Evolutionary conservation across 1,140 invertebrate species (phyloP).

Genomic region (Ips typographus): DNA sequence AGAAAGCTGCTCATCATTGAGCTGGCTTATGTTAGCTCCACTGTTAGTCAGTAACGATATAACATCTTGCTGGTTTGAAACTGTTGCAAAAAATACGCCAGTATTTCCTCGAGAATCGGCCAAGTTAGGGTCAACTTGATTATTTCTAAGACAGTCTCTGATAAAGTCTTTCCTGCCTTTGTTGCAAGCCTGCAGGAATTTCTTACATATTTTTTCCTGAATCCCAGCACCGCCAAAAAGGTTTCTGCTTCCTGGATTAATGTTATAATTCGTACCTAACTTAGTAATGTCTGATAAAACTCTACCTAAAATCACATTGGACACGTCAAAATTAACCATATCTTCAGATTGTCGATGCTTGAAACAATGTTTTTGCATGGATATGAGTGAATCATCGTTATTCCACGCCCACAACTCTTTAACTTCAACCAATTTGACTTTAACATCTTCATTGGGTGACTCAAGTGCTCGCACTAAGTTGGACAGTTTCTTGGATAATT

Average conservation of each 20-base stretch:
- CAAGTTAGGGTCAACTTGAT: constrained; percentile 53
- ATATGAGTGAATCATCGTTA: constrained; percentile 43
- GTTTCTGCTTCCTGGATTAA: constrained; percentile 20
- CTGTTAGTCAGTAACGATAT: constrained; percentile 51
- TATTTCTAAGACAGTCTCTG: constrained; percentile 49
- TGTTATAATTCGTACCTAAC: background rate
- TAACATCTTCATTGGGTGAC: background rate
- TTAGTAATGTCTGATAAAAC: too few relatives aligned
- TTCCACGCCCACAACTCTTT: constrained; percentile 49
- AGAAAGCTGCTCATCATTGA: constrained; percentile 57
- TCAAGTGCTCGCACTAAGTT: constrained; percentile 13
- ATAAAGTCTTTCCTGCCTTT: constrained; percentile 49
- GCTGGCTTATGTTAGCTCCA: constrained; percentile 53
- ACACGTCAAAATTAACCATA: constrained; percentile 39
- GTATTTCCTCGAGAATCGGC: constrained; percentile 55
- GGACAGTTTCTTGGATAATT: constrained; percentile 27
- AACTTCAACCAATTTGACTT: constrained; percentile 35
- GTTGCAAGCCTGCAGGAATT: constrained; percentile 40
- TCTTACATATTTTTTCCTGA: constrained; percentile 41
- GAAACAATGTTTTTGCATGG: constrained; percentile 46
- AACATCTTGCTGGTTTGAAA: constrained; percentile 45
- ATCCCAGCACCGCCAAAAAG: constrained; percentile 37
- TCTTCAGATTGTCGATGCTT: constrained; percentile 43
- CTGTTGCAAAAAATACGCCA: constrained; percentile 55
- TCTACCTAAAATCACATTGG: constrained; percentile 41